Base-by-base conservation (phyloP, 2,888 invertebrate species). In the Amblyteles armatorius region DNA sequence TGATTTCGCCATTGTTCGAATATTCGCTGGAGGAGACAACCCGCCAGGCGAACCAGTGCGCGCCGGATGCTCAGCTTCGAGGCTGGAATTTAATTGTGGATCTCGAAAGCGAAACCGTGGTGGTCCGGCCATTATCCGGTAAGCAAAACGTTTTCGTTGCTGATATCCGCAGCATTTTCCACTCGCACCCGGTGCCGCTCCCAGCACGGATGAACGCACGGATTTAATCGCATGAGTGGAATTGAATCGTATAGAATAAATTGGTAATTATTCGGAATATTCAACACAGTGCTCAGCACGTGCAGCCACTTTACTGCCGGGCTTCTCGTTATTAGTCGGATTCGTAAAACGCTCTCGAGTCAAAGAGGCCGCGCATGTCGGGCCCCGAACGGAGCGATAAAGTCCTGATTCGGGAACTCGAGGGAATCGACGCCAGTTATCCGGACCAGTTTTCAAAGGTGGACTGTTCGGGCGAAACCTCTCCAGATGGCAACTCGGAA, bases 61-160 rank as follows among this genome's bases (percentile, higher is more conserved):
- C 19, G 29, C n/a, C n/a, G 6, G 71, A 11, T n/a, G 33, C 9
- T 26, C 13, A 1, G 22, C 13, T 40, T 26, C 33, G 55, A 19
- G 36, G 63, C 52, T 40, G 79, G 57, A 80, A 80, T 73, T 80
- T 73, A 80, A 80, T 80, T 67, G 73, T 67, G 13, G 73, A 80
- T 73, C 67, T 67, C 29, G 44, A 55, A 65, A 73, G 73, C 80
- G 67, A 44, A 7, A 44, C 33, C 29, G 44, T 29, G 36, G 65
- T n/a, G 44, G 22, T 22, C 44, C 57, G 3, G 13, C 22, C 57
- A 57, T 67, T 68, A 73, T 67, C 33, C 40, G 55, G 55, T 60
- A 48, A 13, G 60, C 9, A 63, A 26, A 48, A 63, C 74, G 29
- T 44, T 74, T 44, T 74, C 74, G 57, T 63, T 60, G 48, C 36